Conservation (phyloP, 2,888 invertebrate species). For the Drosophila antonietae region DNA sequence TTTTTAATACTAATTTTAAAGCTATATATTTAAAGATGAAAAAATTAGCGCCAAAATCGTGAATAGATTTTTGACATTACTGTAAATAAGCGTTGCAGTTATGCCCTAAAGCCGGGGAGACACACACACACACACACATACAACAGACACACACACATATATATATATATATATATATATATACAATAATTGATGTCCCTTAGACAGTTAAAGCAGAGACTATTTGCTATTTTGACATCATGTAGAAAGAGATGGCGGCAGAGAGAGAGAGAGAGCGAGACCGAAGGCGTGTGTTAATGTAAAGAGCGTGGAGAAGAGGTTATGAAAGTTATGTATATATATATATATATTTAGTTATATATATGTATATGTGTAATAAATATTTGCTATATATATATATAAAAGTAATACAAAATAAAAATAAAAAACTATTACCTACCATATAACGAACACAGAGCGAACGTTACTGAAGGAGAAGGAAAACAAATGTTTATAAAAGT, state of each 20-base stretch:
- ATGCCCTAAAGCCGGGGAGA: not conserved
- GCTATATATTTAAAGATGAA: not conserved
- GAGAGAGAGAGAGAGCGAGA: constrained; percentile 4
- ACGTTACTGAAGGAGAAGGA: constrained; percentile 4
- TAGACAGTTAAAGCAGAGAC: not conserved
- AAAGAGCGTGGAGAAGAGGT: constrained; percentile 1
- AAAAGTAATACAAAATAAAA: too few species aligned
- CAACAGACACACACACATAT: not conserved
- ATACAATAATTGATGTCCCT: not conserved
- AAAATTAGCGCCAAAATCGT: constrained; percentile 2
- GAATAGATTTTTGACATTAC: constrained; percentile 13
- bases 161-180: not conserved
- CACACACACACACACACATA: not conserved
- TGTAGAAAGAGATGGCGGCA: constrained; percentile 25
- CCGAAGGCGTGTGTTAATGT: not conserved
- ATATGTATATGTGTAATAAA: constrained; percentile 28
- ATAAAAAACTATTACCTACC: constrained; percentile 9
- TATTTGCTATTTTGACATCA: constrained; percentile 12
- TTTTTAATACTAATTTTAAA: not conserved
- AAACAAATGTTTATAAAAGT: constrained; percentile 8
- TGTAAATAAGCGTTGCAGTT: constrained; percentile 30
- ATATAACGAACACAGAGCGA: constrained; percentile 23
- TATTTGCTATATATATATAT: constrained; percentile 22
- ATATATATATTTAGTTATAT: constrained; percentile 9
- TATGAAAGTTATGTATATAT: constrained; percentile 22